These are phyloP conservation scores for Steinernema feltiae DNA, from an alignment of 1,140 invertebrate species.

Conservation along the genomic window DNA sequence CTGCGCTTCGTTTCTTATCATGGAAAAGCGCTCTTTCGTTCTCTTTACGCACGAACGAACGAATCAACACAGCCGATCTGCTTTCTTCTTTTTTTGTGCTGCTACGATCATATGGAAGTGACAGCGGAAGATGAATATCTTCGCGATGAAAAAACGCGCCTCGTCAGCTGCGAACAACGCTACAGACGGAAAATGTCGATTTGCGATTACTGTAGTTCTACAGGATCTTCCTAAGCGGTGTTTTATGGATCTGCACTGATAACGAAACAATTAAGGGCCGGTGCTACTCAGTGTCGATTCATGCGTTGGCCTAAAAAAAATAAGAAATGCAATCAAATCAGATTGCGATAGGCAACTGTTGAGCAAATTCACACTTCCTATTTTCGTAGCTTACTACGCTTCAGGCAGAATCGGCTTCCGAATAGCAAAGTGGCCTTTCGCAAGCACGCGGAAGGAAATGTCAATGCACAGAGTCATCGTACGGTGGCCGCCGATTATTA, in stretches of 20 bases:
- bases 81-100: not conserved
- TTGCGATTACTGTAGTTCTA: no score
- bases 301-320: not conserved
- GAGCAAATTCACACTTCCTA: no score
- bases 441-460: no score
- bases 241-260: not conserved
- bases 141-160: not conserved
- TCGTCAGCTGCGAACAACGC: not conserved
- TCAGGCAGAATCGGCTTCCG: no score
- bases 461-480: no score
- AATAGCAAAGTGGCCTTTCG: no score
- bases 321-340: not conserved
- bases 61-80: not conserved
- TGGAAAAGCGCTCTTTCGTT: not conserved
- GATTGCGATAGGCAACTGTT: not conserved
- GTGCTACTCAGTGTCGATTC: not conserved
- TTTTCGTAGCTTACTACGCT: no score
- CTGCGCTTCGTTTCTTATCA: not conserved
- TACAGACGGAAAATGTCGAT: no score
- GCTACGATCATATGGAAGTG: conserved; percentile 2
- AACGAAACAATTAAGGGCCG: not conserved
- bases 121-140: not conserved
- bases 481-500: no score
- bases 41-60: no score
- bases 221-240: no score